These are phyloP conservation scores for Psittacula echo DNA, from an alignment of 2,797 vertebrate species.

Conservation along the genomic window DNA sequence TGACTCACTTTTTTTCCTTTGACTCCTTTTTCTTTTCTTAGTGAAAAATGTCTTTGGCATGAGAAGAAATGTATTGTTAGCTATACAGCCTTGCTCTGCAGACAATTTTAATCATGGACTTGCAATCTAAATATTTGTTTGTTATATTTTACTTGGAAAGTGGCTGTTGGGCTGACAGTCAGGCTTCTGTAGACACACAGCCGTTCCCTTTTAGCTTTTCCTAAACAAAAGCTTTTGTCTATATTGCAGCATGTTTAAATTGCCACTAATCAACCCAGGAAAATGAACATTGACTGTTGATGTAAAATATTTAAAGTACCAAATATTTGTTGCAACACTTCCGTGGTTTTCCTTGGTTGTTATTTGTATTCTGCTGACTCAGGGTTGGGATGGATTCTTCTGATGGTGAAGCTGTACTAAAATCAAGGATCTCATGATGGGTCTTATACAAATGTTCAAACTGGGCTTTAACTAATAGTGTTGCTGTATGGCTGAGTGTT, in stretches of 20 bases:
- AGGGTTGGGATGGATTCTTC: not conserved
- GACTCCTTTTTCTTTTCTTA: not conserved
- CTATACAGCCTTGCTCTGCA: not conserved
- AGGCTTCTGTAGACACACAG: constrained; percentile 2
- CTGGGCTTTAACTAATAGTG: not conserved
- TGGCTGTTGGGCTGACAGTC: constrained; percentile 27
- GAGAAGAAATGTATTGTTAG: constrained; percentile 5
- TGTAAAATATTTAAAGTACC: not conserved
- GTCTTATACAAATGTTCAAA: not conserved
- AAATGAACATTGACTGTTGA: not conserved
- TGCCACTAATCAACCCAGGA: not conserved
- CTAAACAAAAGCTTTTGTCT: constrained; percentile 44
- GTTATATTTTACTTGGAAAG: constrained; percentile 31
- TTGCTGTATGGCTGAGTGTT: not conserved
- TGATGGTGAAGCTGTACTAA: not conserved
- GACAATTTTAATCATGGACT: not conserved
- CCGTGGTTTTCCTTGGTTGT: not conserved
- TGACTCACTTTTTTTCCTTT: not conserved
- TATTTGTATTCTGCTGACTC: not conserved
- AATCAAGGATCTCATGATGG: not conserved
- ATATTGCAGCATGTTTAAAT: not conserved
- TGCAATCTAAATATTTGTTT: constrained; percentile 49
- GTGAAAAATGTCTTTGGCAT: not conserved
- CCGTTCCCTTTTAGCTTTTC: not conserved
- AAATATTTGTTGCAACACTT: constrained; percentile 5